Percentiles rank a stretch among this genome's conserved stretches.
These are phyloP conservation scores for western clawed frog (Xenopus tropicalis) DNA, from an alignment of 2,113 vertebrate genomes.

Conservation along the genomic window UCB_Xtro_10.0 CM004447.2:54105501-54106000, in stretches of 20 bases:
- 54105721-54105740: conserved; percentile 23
- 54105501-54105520: conserved; percentile 25
- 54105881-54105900: too few relatives aligned
- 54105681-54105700: conserved; percentile 10
- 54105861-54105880: too few relatives aligned
- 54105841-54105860: too few relatives aligned
- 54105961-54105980: too few relatives aligned
- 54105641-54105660: conserved; percentile 33
- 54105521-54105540: not conserved
- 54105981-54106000: too few relatives aligned
- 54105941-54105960: too few relatives aligned
- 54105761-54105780: not conserved
- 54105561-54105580: not conserved
- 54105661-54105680: conserved; percentile 4
- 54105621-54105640: conserved; percentile 11
- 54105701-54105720: conserved; percentile 13
- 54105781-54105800: not conserved
- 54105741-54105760: conserved; percentile 8
- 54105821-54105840: too few relatives aligned
- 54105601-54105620: conserved; percentile 26
- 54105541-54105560: conserved; percentile 16
- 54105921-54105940: too few relatives aligned
- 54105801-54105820: too few relatives aligned
- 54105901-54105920: too few relatives aligned
- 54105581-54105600: not conserved